Conservation (phyloP, 2,113 vertebrate genomes). For the Procapra przewalskii region DNA sequence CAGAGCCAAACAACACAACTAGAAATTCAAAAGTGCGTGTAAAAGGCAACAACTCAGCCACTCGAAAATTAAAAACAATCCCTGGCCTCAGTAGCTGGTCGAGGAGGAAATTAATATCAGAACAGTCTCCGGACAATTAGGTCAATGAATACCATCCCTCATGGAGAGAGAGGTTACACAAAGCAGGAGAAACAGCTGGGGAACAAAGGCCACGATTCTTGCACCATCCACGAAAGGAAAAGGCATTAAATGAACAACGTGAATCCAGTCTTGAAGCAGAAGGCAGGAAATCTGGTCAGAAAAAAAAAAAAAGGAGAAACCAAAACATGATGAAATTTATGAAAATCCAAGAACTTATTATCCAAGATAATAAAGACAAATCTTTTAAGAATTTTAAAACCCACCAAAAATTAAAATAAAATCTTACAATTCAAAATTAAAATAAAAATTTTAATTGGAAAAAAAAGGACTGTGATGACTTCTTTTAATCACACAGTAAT, state of each 20-base stretch:
- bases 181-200: not conserved
- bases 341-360: not conserved
- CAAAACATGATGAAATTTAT: not conserved
- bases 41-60: not conserved
- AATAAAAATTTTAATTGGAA: too few relatives aligned
- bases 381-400: not conserved
- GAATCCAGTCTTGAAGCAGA: not conserved
- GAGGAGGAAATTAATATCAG: not conserved
- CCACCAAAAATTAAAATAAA: not conserved
- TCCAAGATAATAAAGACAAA: not conserved
- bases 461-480: not conserved
- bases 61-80: slow-evolving; percentile 24
- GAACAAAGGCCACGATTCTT: accelerated
- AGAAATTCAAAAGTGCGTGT: not conserved
- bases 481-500: not conserved
- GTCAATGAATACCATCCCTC: not conserved
- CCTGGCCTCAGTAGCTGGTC: not conserved
- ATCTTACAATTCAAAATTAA: not conserved
- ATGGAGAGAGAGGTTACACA: not conserved
- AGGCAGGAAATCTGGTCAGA: not conserved
- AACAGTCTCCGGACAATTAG: not conserved
- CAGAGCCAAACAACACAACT: not conserved
- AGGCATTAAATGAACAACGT: not conserved
- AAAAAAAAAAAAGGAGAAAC: not conserved
- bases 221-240: not conserved